Evolutionary conservation across 2,797 vertebrate genomes (phyloP), one percentile per base, ranked within the genome.

Genomic region (Enoplosus armatus): DNA sequence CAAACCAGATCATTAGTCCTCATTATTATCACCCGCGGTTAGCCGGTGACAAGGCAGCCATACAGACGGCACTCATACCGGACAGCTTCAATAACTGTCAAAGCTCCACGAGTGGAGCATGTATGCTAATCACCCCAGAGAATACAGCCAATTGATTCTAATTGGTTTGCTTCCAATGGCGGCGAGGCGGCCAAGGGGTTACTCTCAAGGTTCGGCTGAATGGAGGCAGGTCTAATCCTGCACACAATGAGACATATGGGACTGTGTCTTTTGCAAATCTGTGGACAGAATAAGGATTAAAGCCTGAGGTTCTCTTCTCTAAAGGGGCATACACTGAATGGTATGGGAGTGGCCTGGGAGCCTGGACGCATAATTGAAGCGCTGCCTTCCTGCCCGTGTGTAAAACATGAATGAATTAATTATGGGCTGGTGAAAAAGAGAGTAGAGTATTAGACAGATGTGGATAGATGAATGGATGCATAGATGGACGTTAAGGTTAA

Each of bases 101-200:
- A 54, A 86, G 86, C 83, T 81, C 79, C 89, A 60, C 37, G 85
- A 91, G 90, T 79, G 78, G 24, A 78, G 83, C 92, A 84, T 81
- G 88, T 90, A 92, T 92, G 92, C 85, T 94, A 91, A 94, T 93
- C 90, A 77, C 91, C 90, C 89, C 85, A 65, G 91, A 92, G 93
- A 91, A 89, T 89, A 86, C 87, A 16, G 72, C 88, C 93, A 85
- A 92, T 90, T 92, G 90, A 94, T 87, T 91, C 91, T 94, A 93
- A 93, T 92, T 92, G 91, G 90, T 90, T 86, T 85, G 75, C 86
- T 77, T 92, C 90, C 89, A 89, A 82, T 89, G 81, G 89, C 48
- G 15, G 86, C 69, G 88, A 87, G 83, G 86, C 69, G 73, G 87
- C 85, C 77, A 54, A 75, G 82, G 84, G 89, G 79, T 79, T 79